These are phyloP conservation scores for Colletes collaris DNA, from an alignment of 2,888 invertebrate species.

Conservation along the genomic window DNA sequence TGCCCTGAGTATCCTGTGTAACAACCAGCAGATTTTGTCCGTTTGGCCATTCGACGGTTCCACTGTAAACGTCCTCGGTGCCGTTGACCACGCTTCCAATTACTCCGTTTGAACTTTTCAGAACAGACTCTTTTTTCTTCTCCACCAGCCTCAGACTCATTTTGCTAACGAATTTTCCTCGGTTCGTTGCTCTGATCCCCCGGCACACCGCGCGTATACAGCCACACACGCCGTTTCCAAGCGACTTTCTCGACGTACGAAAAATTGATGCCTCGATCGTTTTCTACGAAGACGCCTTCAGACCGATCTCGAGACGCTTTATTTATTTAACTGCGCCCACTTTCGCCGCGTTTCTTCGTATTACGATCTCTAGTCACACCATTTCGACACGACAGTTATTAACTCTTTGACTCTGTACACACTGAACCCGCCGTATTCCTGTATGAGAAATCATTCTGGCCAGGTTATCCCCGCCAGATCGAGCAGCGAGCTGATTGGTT, in stretches of 20 bases:
- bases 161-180: conserved; percentile 7
- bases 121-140: conserved; percentile 53
- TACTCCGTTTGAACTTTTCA: conserved; percentile 48
- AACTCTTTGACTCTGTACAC: conserved; percentile 25
- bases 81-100: conserved; percentile 54
- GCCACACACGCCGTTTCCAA: conserved; percentile 12
- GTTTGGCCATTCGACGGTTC: conserved; percentile 63
- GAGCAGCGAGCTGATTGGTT: conserved; percentile 55
- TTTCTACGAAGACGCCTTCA: neutral
- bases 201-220: conserved; percentile 1
- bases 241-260: conserved; percentile 2
- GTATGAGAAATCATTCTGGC: conserved; percentile 30
- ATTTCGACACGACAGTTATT: neutral
- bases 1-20: conserved; percentile 72
- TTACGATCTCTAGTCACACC: neutral
- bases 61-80: conserved; percentile 51
- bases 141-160: conserved; percentile 66
- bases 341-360: neutral
- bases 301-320: neutral
- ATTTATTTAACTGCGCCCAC: neutral
- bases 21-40: conserved; percentile 73
- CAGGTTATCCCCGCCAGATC: conserved; percentile 53
- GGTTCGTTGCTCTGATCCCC: conserved; percentile 9
- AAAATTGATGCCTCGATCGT: neutral
- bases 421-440: conserved; percentile 22